These are phyloP conservation scores for Tuta absoluta DNA, from an alignment of 2,888 invertebrate genomes.

Conservation along the genomic window DNA sequence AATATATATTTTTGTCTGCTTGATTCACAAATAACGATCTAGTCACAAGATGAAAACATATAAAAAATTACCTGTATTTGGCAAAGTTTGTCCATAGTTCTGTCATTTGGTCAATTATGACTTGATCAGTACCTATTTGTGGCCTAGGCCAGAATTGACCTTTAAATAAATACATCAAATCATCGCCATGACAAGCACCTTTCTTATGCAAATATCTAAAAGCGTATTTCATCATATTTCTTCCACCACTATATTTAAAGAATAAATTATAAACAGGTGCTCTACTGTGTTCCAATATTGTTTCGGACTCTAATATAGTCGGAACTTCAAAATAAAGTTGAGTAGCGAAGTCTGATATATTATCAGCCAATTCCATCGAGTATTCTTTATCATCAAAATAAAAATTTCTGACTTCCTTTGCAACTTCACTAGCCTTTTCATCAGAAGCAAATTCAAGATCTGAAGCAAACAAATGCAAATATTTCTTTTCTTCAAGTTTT, in stretches of 20 bases:
- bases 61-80: constrained; percentile 58
- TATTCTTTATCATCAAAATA: constrained; percentile 72
- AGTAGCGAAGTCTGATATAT: constrained; percentile 60
- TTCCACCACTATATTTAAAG: constrained; percentile 63
- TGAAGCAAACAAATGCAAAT: constrained; percentile 63
- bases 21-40: too few species aligned
- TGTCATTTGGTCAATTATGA: constrained; percentile 60
- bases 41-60: neutral
- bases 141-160: constrained; percentile 55
- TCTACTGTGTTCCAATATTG: constrained; percentile 41
- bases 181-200: constrained; percentile 68
- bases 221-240: constrained; percentile 60
- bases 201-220: constrained; percentile 46
- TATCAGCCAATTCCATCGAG: constrained; percentile 60
- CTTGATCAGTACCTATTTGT: constrained; percentile 50
- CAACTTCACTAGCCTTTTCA: constrained; percentile 48
- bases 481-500: constrained; percentile 49
- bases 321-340: constrained; percentile 70
- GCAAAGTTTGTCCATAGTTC: constrained; percentile 72
- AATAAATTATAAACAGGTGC: constrained; percentile 62
- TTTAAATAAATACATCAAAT: constrained; percentile 66
- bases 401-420: constrained; percentile 56
- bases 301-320: constrained; percentile 58
- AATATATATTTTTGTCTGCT: too few species aligned
- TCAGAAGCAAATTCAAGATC: constrained; percentile 62